phyloP scores from a whole-genome alignment of 2,888 invertebrate genomes.

The Augiades crinisus region DNA sequence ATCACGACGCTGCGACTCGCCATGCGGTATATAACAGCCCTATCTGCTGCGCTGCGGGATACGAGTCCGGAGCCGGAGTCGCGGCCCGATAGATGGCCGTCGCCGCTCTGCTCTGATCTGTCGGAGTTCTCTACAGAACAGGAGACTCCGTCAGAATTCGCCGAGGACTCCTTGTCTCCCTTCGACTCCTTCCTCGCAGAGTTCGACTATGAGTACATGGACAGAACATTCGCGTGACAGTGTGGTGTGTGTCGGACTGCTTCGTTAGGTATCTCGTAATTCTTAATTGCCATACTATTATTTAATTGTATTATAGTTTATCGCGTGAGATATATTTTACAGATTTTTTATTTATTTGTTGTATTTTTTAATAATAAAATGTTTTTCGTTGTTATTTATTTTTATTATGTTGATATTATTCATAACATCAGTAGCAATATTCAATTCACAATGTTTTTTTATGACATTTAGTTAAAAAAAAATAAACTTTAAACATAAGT shows the following conservation, averaged over 20 bases:
- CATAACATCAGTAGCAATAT: too few species aligned
- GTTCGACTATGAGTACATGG: constrained; percentile 73
- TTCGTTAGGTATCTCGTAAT: constrained; percentile 60
- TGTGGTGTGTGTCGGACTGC: constrained; percentile 44
- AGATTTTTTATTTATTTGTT: constrained; percentile 63
- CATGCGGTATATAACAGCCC: constrained; percentile 91
- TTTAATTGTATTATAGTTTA: constrained; percentile 61
- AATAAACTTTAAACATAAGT: too few species aligned
- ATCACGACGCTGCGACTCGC: constrained; percentile 93
- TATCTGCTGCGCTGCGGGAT: constrained; percentile 85
- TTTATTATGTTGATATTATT: constrained; percentile 34
- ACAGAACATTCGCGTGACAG: constrained; percentile 75
- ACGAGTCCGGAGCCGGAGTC: constrained; percentile 50
- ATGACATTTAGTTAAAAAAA: too few species aligned
- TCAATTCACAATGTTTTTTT: too few species aligned
- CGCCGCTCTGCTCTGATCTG: constrained; percentile 76
- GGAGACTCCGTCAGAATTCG: constrained; percentile 73
- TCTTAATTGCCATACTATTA: constrained; percentile 68
- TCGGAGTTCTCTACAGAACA: constrained; percentile 76
- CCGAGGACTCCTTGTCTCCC: constrained; percentile 80
- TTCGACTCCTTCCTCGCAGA: constrained; percentile 80
- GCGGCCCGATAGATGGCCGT: constrained; percentile 66
- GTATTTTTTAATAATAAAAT: constrained; percentile 69
- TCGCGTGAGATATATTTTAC: constrained; percentile 56
- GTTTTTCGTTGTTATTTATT: constrained; percentile 60